These are phyloP conservation scores for Drosophila nasuta DNA, from an alignment of 1,140 invertebrate genomes.

Conservation along the genomic window DNA sequence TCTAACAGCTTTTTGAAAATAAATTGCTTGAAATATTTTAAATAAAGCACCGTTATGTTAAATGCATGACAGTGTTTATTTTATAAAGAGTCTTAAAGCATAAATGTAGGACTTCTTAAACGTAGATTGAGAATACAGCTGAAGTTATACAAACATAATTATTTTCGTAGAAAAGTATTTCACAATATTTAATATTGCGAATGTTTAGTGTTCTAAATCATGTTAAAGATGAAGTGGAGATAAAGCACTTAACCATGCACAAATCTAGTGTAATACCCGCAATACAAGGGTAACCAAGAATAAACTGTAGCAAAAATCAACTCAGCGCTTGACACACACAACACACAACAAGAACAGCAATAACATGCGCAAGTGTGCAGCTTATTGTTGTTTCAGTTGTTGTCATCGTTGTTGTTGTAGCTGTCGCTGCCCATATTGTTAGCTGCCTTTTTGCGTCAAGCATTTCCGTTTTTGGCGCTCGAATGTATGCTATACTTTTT, in stretches of 20 bases:
- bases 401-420: slow-evolving; percentile 42
- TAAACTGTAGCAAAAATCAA: slow-evolving; percentile 45
- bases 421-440: slow-evolving; percentile 49
- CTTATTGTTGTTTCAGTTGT: slow-evolving; percentile 31
- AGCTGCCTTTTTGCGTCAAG: slow-evolving; percentile 54
- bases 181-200: too few species aligned
- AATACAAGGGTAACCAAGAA: slow-evolving; percentile 5
- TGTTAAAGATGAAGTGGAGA: too few species aligned
- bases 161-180: too few species aligned
- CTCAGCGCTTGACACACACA: slow-evolving; percentile 43
- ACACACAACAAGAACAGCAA: slow-evolving; percentile 22
- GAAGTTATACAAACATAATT: too few species aligned
- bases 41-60: background rate
- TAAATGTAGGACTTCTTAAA: too few species aligned
- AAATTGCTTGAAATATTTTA: slow-evolving; percentile 8
- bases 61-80: too few species aligned
- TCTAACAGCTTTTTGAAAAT: background rate
- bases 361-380: slow-evolving; percentile 17
- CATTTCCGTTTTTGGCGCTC: slow-evolving; percentile 69
- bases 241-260: background rate
- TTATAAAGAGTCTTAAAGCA: too few species aligned
- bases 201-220: too few species aligned
- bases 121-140: background rate
- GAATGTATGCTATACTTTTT: slow-evolving; percentile 69
- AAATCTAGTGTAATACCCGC: slow-evolving; percentile 3